These are phyloP conservation scores for Melanerpes aurifrons DNA, from an alignment of 2,113 vertebrate species.

Conservation along the genomic window DNA sequence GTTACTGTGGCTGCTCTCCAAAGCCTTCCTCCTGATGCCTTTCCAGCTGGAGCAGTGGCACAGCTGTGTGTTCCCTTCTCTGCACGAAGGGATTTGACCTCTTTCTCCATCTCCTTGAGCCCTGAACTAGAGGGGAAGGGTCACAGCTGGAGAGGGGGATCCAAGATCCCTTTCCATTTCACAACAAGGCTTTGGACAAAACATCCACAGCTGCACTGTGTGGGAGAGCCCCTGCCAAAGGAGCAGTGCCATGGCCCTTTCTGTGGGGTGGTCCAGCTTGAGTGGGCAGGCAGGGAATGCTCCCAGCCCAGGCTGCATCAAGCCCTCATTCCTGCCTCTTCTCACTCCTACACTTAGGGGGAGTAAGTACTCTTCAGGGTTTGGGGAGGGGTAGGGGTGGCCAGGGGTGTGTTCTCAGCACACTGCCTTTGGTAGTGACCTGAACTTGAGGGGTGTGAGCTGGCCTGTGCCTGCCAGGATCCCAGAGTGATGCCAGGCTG, in stretches of 20 bases:
- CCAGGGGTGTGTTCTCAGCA: fast-evolving
- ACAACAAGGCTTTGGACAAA: neutral
- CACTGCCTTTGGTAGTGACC: neutral
- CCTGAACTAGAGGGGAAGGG: neutral
- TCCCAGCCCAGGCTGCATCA: neutral
- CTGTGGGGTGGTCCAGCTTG: neutral
- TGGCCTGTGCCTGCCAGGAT: neutral
- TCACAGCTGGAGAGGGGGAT: neutral
- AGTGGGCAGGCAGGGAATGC: neutral
- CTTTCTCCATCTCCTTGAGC: neutral
- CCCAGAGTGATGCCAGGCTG: too few species aligned
- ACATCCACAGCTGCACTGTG: neutral
- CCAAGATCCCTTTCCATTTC: neutral
- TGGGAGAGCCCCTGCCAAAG: neutral
- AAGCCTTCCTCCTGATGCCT: neutral
- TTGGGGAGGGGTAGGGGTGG: neutral
- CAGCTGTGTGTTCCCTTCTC: neutral
- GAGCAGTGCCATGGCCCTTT: neutral
- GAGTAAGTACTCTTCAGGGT: neutral
- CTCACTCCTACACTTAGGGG: neutral
- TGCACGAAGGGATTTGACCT: neutral
- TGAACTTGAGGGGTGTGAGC: neutral
- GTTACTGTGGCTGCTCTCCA: neutral
- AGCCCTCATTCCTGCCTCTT: neutral
- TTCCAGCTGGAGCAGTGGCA: neutral